Percentiles rank a stretch among this genome's conserved stretches.
These are phyloP conservation scores for Halictus rubicundus DNA, from an alignment of 1,140 invertebrate genomes.

Conservation along the genomic window DNA sequence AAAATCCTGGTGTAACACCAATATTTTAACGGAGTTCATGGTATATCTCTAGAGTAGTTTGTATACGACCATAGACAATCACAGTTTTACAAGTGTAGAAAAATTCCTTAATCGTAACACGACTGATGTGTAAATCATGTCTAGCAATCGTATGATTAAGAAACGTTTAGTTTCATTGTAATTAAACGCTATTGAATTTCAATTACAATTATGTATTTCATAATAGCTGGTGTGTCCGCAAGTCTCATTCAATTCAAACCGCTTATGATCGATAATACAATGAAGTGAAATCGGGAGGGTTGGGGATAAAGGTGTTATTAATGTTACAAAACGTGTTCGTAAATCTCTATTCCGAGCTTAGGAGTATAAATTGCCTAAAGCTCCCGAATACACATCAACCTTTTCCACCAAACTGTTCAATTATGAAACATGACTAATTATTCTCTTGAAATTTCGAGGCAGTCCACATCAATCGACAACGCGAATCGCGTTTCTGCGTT, in stretches of 20 bases:
- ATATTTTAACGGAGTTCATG: slow-evolving; percentile 49
- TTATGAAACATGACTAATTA: slow-evolving; percentile 47
- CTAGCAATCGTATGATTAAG: slow-evolving; percentile 40
- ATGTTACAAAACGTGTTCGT: slow-evolving; percentile 38
- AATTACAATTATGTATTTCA: slow-evolving; percentile 47
- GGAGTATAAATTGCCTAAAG: slow-evolving; percentile 21
- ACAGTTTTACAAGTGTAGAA: slow-evolving; percentile 60
- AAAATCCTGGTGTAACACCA: slow-evolving; percentile 49
- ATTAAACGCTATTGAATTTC: slow-evolving; percentile 51
- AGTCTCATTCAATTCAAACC: slow-evolving; percentile 35
- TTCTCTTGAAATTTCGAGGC: slow-evolving; percentile 40
- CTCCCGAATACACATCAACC: slow-evolving; percentile 39
- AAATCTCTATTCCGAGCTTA: slow-evolving; percentile 19
- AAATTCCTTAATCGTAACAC: slow-evolving; percentile 44
- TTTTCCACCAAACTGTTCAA: slow-evolving; percentile 66
- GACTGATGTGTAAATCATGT: slow-evolving; percentile 23
- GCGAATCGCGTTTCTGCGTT: neutral
- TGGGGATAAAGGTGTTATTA: neutral
- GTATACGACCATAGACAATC: slow-evolving; percentile 57
- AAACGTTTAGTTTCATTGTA: slow-evolving; percentile 33
- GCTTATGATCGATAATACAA: slow-evolving; percentile 20
- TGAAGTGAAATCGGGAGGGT: slow-evolving; percentile 5
- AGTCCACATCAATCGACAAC: slow-evolving; percentile 35
- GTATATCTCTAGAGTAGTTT: slow-evolving; percentile 45
- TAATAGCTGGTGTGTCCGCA: slow-evolving; percentile 40